Base-by-base conservation (phyloP, 35 echinoderm and acorn worm species). In the Strongylocentrotus purpuratus region DNA sequence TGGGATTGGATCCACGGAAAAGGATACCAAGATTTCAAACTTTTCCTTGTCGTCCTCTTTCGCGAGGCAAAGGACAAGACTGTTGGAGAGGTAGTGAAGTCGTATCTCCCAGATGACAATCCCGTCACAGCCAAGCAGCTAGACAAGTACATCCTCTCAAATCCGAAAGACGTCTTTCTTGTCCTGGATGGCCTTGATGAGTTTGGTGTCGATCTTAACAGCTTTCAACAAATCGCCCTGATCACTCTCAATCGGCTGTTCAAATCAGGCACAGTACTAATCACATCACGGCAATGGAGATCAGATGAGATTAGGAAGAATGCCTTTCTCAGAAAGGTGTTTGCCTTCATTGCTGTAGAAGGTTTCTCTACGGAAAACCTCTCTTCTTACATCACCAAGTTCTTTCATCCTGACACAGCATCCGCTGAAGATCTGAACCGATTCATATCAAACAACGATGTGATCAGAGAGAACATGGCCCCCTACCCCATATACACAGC, bases 1-100 rank as follows among this genome's bases (percentile, higher is more conserved):
- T 94, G 60, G 47, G 93, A 94, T 33, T 94, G 93, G 93, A 94
- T 33, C 32, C 47, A 48, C 4, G 52, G 93, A 48, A 55, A 31
- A 13, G 14, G 13, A 31, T 65, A 59, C 93, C 12, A 86, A 33
- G 0, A 86, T 86, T 33, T 86, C 33, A 33, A 86, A 31, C 28
- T 86, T 9, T 9, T 86, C 7, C 28, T 86, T 33, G 85, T 86
- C 5, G n/a, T 86, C 33, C 85, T 33, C 2, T 22, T 86, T 22
- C 12, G 85, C 9, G 22, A 86, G 22, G 85, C 33, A 31, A 86
- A 86, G 85, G 33, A 86, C 4, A 13, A 86, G 33, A 86, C 85
- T 9, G 33, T 86, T 33, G 85, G 85, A 31, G 85, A 33, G 9
- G n/a, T 86, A 31, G 33, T 86, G 33, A 86, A 86, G 85, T 7